These are phyloP conservation scores for Saccostrea echinata DNA, from an alignment of 1,140 invertebrate species.

Conservation along the genomic window DNA sequence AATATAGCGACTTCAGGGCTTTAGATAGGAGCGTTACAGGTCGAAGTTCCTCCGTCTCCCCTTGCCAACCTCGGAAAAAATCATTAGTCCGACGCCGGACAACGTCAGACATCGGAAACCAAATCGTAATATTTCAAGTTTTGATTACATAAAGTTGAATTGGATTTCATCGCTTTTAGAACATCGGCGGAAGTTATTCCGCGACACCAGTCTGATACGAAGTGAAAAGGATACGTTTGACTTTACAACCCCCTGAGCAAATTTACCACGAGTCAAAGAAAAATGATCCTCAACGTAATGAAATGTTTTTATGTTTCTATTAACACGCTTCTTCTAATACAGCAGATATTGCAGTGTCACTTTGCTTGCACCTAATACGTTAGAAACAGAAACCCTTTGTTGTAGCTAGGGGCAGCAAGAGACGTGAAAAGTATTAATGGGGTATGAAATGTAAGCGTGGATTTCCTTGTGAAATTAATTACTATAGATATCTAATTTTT, in stretches of 20 bases:
- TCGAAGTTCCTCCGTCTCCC: not conserved
- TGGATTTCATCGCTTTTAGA: slow-evolving; percentile 16
- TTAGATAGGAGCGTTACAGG: not conserved
- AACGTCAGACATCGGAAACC: slow-evolving; percentile 1
- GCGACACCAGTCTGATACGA: not conserved
- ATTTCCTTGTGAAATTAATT: not conserved
- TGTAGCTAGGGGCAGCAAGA: not conserved
- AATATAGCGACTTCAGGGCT: not conserved
- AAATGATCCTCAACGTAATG: not conserved
- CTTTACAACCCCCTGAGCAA: not conserved
- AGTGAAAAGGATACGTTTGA: slow-evolving; percentile 14
- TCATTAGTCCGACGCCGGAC: not conserved
- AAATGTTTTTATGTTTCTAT: not conserved
- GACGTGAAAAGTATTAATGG: not conserved
- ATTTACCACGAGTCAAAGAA: slow-evolving; percentile 11
- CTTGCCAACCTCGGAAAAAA: not conserved
- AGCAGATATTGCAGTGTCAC: not conserved
- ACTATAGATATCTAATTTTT: not conserved
- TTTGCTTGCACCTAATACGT: not conserved
- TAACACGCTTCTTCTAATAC: not conserved
- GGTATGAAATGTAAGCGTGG: slow-evolving; percentile 3
- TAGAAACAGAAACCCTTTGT: not conserved
- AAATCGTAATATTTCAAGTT: slow-evolving; percentile 6
- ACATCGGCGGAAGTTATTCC: not conserved
- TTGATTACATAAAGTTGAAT: slow-evolving; percentile 32